These are phyloP conservation scores for Nothobranchius kuhntae DNA, from an alignment of 2,113 vertebrate species.

Conservation along the genomic window DNA sequence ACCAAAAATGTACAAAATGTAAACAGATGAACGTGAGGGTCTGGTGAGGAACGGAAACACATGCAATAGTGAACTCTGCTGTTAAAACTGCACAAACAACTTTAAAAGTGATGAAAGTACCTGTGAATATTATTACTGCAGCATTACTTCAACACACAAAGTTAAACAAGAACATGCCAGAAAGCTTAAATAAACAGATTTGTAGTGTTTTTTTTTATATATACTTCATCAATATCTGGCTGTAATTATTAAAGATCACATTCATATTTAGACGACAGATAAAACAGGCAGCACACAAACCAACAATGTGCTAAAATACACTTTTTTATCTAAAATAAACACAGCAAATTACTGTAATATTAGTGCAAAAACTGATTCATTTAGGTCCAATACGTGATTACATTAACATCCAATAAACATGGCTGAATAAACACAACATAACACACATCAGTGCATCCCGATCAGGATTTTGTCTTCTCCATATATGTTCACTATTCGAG, in stretches of 20 bases:
- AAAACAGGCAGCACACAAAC: slow-evolving; percentile 21
- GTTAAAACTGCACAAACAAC: slow-evolving; percentile 8
- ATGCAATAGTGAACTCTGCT: slow-evolving; percentile 26
- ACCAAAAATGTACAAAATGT: background rate
- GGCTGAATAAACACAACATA: slow-evolving; percentile 34
- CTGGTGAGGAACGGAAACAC: background rate
- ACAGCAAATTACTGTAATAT: slow-evolving; percentile 50
- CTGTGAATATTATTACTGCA: slow-evolving; percentile 19
- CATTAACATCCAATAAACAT: slow-evolving; percentile 51
- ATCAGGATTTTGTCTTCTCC: slow-evolving; percentile 51
- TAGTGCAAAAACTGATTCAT: slow-evolving; percentile 70
- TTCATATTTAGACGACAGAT: slow-evolving; percentile 45
- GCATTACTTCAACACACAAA: slow-evolving; percentile 27
- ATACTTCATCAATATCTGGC: slow-evolving; percentile 49
- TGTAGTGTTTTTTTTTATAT: slow-evolving; percentile 14
- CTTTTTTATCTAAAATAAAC: slow-evolving; percentile 60
- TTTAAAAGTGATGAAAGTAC: slow-evolving; percentile 25
- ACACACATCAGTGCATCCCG: slow-evolving; percentile 55
- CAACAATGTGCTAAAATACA: slow-evolving; percentile 45
- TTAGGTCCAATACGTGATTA: slow-evolving; percentile 71
- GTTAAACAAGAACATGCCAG: slow-evolving; percentile 32
- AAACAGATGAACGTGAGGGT: no score
- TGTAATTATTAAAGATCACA: slow-evolving; percentile 69
- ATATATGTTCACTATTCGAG: slow-evolving; percentile 18
- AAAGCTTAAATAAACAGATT: slow-evolving; percentile 45